Conservation (phyloP, 1,140 invertebrate species). For the Leptinotarsa undecemlineata region DNA sequence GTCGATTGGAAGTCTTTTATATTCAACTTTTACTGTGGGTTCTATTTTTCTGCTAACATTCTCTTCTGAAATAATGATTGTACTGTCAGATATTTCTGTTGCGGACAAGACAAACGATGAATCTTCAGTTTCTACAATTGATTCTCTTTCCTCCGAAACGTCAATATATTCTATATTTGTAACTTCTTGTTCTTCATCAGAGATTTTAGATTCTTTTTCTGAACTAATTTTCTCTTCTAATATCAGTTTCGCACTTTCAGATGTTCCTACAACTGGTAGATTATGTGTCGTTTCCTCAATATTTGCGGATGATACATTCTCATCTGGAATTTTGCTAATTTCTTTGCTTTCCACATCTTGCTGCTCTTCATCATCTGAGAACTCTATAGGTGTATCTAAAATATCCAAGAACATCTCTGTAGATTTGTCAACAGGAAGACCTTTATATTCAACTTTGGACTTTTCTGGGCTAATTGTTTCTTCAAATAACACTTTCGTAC, state of each 20-base stretch:
- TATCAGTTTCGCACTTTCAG: background rate
- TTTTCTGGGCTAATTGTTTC: background rate
- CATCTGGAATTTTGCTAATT: background rate
- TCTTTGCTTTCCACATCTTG: conserved; percentile 11
- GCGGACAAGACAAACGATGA: background rate
- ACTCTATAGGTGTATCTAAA: conserved; percentile 59
- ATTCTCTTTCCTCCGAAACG: conserved; percentile 59
- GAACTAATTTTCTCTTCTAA: background rate
- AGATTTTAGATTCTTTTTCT: conserved; percentile 6
- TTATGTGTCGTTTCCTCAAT: background rate
- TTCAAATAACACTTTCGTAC: background rate
- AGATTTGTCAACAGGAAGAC: conserved; percentile 57
- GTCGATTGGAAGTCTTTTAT: conserved; percentile 57
- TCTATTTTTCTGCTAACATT: background rate
- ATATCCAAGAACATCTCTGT: conserved; percentile 55
- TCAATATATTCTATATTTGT: conserved; percentile 48
- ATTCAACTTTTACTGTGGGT: conserved; percentile 34
- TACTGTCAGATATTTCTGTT: conserved; percentile 6
- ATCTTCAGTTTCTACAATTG: conserved; percentile 39
- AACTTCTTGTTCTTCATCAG: conserved; percentile 32
- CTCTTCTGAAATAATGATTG: background rate
- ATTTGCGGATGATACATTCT: background rate
- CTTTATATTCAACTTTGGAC: conserved; percentile 48
- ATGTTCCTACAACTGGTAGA: background rate
- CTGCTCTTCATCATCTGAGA: conserved; percentile 45